These are phyloP conservation scores for Ctenochaetus hawaiiensis DNA, from an alignment of 2,797 vertebrate species.

Conservation along the genomic window DNA sequence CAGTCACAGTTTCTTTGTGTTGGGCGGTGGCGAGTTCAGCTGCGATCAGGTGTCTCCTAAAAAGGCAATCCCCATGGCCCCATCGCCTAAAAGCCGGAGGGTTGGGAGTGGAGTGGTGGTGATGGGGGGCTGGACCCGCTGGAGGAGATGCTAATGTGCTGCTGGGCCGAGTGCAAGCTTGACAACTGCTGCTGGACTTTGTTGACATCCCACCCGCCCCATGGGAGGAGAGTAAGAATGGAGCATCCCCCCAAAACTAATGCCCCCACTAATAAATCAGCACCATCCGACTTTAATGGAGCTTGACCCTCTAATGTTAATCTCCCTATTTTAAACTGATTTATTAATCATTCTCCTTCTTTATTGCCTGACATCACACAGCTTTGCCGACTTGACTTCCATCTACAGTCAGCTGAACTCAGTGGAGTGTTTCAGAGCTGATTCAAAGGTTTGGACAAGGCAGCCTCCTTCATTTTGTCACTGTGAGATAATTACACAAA, in stretches of 20 bases:
- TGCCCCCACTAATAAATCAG: not conserved
- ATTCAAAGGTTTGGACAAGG: too few species aligned
- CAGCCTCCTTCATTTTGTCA: not conserved
- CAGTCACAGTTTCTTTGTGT: slow-evolving; percentile 79
- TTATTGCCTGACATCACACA: not conserved
- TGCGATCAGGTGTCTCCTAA: slow-evolving; percentile 86
- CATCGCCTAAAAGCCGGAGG: slow-evolving; percentile 52
- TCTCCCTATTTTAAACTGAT: slow-evolving; percentile 40
- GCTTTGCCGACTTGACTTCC: too few species aligned
- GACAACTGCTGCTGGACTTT: slow-evolving; percentile 77
- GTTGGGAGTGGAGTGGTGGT: slow-evolving; percentile 48
- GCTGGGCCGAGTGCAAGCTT: slow-evolving; percentile 49
- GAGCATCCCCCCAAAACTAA: slow-evolving; percentile 49
- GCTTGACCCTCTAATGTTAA: slow-evolving; percentile 24
- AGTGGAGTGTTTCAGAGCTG: too few species aligned
- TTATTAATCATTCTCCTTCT: slow-evolving; percentile 25
- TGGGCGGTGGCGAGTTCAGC: slow-evolving; percentile 51
- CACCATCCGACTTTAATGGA: slow-evolving; percentile 2
- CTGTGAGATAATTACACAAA: not conserved
- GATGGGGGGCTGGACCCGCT: slow-evolving; percentile 38
- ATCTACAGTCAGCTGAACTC: too few species aligned
- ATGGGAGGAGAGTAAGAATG: slow-evolving; percentile 64
- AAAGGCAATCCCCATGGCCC: slow-evolving; percentile 85
- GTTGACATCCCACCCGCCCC: slow-evolving; percentile 60
- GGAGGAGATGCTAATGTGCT: slow-evolving; percentile 69